These are phyloP conservation scores for Eciton burchellii DNA, from an alignment of 1,140 invertebrate species.

Conservation along the genomic window DNA sequence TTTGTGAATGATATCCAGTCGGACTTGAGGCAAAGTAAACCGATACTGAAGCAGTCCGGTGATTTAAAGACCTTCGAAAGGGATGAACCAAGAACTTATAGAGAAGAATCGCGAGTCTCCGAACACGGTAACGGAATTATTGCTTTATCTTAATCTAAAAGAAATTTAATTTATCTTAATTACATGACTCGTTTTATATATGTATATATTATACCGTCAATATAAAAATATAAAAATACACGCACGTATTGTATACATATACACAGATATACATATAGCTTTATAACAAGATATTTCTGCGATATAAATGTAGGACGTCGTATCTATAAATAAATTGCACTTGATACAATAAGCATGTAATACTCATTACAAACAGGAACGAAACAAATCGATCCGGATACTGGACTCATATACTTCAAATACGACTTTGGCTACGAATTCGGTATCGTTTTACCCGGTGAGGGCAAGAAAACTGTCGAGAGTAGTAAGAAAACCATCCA, in stretches of 20 bases:
- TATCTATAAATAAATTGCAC: constrained; percentile 14
- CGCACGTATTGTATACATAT: too few species aligned
- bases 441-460: constrained; percentile 90
- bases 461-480: constrained; percentile 86
- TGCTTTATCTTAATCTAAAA: constrained; percentile 27
- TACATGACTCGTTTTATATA: not conserved
- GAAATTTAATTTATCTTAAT: not conserved
- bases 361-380: constrained; percentile 86
- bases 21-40: constrained; percentile 87
- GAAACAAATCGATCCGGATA: constrained; percentile 91
- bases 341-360: constrained; percentile 15
- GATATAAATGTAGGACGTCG: not conserved
- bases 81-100: constrained; percentile 88
- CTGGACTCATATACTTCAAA: constrained; percentile 93
- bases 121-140: constrained; percentile 88
- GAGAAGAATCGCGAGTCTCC: constrained; percentile 89
- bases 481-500: constrained; percentile 84
- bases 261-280: not conserved
- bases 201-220: not conserved
- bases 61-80: constrained; percentile 80
- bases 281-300: not conserved
- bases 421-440: constrained; percentile 94
- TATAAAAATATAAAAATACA: constrained; percentile 14
- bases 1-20: constrained; percentile 89
- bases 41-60: constrained; percentile 85